Conservation (phyloP, 2,113 vertebrate species). For the Zingel zingel region DNA sequence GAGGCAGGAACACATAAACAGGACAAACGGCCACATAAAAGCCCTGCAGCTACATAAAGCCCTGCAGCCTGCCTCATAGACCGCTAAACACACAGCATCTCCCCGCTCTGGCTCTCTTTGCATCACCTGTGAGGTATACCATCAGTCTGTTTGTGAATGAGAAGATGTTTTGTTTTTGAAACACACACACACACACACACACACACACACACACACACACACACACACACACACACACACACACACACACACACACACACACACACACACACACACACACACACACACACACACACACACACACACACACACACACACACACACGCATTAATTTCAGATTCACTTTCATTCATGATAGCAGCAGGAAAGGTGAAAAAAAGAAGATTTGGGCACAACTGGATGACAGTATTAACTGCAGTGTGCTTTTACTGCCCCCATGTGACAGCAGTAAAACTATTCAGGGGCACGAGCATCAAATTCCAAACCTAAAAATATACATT, state of each 20-base stretch:
- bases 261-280: background rate
- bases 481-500: background rate
- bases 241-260: background rate
- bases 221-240: background rate
- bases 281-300: background rate
- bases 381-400: background rate
- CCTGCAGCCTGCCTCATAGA: slow-evolving; percentile 53
- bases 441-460: background rate
- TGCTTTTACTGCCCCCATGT: slow-evolving; percentile 69
- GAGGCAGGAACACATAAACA: slow-evolving; percentile 84
- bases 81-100: background rate
- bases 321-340: slow-evolving; percentile 6
- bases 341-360: slow-evolving; percentile 44
- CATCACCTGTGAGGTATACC: background rate
- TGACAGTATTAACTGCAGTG: background rate
- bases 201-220: background rate
- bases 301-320: background rate
- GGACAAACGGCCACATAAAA: slow-evolving; percentile 88
- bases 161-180: slow-evolving; percentile 48
- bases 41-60: slow-evolving; percentile 70
- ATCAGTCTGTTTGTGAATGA: slow-evolving; percentile 34
- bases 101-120: background rate
- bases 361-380: background rate
- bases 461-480: background rate
- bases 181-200: background rate